Conservation (phyloP, 1,140 invertebrate genomes). For the Heterodera schachtii region DNA sequence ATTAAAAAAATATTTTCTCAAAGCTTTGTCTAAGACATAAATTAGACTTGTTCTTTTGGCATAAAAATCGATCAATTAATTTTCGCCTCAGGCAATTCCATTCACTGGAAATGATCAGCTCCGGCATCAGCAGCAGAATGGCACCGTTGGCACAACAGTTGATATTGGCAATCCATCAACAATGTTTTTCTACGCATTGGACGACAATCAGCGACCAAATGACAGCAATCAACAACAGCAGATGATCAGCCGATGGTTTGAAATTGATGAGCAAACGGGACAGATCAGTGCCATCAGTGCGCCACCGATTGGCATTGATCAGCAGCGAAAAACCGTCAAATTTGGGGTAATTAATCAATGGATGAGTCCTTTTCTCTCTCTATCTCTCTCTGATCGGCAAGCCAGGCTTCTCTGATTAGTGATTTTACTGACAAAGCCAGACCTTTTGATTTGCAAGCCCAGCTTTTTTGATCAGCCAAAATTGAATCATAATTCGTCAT, state of each 20-base stretch:
- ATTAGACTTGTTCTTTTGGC: too few species aligned
- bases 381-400: too few species aligned
- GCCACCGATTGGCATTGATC: background rate
- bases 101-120: background rate
- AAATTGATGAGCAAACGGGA: background rate
- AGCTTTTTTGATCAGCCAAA: too few species aligned
- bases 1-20: too few species aligned
- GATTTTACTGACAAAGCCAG: too few species aligned
- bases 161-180: background rate
- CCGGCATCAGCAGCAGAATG: background rate
- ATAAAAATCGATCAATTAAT: background rate
- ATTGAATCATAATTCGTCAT: too few species aligned
- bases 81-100: background rate
- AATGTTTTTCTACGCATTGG: slow-evolving; percentile 5
- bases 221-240: background rate
- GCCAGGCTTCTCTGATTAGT: too few species aligned
- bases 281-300: background rate
- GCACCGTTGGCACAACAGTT: background rate
- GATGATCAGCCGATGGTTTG: background rate
- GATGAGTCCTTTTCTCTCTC: background rate
- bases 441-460: too few species aligned
- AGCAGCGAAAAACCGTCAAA: background rate
- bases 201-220: background rate
- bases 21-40: too few species aligned
- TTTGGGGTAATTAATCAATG: background rate